These are phyloP conservation scores for Allolobophora icterica DNA, from an alignment of 2,888 invertebrate species.

Conservation along the genomic window DNA sequence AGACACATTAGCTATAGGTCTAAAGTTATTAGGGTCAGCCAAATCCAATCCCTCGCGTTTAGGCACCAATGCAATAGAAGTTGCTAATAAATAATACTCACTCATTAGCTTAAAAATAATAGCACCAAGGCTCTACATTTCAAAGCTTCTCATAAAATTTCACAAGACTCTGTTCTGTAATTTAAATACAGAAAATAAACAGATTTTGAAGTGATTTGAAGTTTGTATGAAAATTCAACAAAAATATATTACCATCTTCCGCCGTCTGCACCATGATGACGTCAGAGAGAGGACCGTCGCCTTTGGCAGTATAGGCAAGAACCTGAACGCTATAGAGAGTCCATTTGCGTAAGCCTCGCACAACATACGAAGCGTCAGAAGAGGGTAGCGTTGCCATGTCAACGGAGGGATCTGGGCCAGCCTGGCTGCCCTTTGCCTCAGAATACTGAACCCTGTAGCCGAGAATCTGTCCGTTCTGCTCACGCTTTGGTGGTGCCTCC, in stretches of 20 bases:
- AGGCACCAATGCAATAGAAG: too few species aligned
- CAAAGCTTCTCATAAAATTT: not conserved
- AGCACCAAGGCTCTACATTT: not conserved
- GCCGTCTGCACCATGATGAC: conserved; percentile 95
- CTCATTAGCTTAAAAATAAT: not conserved
- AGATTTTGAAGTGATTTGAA: not conserved
- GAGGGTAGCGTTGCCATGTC: conserved; percentile 67
- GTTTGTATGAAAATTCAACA: not conserved
- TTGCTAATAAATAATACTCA: not conserved
- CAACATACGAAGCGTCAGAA: conserved; percentile 69
- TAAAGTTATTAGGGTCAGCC: too few species aligned
- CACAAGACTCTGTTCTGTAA: not conserved
- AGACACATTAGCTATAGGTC: too few species aligned
- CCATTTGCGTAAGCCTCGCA: conserved; percentile 91
- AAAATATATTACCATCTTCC: conserved; percentile 72
- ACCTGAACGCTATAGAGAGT: conserved; percentile 95
- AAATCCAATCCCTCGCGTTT: too few species aligned
- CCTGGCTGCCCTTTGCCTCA: conserved; percentile 26
- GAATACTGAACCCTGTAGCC: conserved; percentile 60
- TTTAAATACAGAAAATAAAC: not conserved
- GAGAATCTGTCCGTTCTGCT: conserved; percentile 77
- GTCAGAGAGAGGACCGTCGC: conserved; percentile 90
- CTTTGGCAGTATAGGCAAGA: conserved; percentile 82
- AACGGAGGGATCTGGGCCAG: conserved; percentile 68
- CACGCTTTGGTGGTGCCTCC: conserved; percentile 88